Conservation (phyloP, 2,888 invertebrate genomes). For the Caenorhabditis sp. region DNA sequence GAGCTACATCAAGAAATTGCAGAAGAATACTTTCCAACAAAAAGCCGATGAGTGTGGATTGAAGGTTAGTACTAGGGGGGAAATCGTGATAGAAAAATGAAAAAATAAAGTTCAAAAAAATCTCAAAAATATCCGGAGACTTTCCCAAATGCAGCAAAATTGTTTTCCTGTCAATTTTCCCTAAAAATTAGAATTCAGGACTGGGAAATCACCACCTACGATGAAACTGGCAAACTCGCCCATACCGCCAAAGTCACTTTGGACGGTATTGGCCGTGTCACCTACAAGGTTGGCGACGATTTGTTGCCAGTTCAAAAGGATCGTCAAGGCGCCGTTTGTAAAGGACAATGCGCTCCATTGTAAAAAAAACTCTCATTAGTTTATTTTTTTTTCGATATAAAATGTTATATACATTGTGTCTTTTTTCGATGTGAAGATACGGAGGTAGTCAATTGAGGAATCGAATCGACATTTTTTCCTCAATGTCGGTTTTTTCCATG, state of each 20-base stretch:
- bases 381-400: background rate
- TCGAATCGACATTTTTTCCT: slow-evolving; percentile 98
- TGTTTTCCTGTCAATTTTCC: too few relatives aligned
- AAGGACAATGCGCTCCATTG: slow-evolving; percentile 66
- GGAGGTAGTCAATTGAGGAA: slow-evolving; percentile 77
- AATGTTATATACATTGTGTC: background rate
- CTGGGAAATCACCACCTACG: slow-evolving; percentile 61
- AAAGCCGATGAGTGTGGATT: slow-evolving; percentile 67
- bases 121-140: background rate
- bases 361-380: too few relatives aligned
- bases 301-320: slow-evolving; percentile 62
- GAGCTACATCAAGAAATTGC: slow-evolving; percentile 60
- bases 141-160: too few relatives aligned
- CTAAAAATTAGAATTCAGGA: slow-evolving; percentile 18
- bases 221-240: slow-evolving; percentile 53
- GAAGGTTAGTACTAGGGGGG: slow-evolving; percentile 23
- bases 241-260: slow-evolving; percentile 44
- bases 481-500: slow-evolving; percentile 92
- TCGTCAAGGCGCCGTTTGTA: slow-evolving; percentile 69
- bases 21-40: slow-evolving; percentile 67
- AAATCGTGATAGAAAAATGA: background rate
- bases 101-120: background rate
- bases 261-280: slow-evolving; percentile 63
- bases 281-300: slow-evolving; percentile 65
- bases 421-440: background rate